These are phyloP conservation scores for Sabatieria punctata DNA, from an alignment of 2,888 invertebrate species.

Conservation along the genomic window DNA sequence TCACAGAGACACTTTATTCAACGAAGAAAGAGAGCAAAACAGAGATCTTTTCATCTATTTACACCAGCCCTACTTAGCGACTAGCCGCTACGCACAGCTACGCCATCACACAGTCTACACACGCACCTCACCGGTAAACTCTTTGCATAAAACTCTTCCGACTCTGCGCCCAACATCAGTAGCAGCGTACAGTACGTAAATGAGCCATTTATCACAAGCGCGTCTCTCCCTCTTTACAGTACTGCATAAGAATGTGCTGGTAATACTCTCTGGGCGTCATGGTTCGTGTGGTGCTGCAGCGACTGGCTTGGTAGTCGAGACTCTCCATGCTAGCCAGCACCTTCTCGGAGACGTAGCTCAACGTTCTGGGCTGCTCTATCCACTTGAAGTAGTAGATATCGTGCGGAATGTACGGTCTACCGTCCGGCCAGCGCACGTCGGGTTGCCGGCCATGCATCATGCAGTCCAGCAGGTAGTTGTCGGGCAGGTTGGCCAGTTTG, in stretches of 20 bases:
- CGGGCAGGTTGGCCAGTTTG: slow-evolving; percentile 27
- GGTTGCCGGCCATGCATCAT: slow-evolving; percentile 29
- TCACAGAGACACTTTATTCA: no score
- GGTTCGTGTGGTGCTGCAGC: slow-evolving; percentile 27
- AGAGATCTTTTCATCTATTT: no score
- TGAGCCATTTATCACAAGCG: no score
- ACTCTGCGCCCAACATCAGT: no score
- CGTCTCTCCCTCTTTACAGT: slow-evolving; percentile 17
- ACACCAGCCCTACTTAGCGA: no score
- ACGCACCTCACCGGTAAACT: no score
- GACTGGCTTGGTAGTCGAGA: slow-evolving; percentile 17
- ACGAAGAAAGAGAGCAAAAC: no score
- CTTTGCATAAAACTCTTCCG: no score
- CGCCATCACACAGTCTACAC: no score
- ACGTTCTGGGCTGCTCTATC: slow-evolving; percentile 31
- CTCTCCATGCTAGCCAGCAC: slow-evolving; percentile 28
- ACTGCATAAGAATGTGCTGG: slow-evolving; percentile 27
- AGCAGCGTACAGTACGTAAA: no score
- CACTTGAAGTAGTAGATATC: slow-evolving; percentile 31
- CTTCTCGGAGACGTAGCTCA: slow-evolving; percentile 26
- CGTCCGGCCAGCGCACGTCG: slow-evolving; percentile 15
- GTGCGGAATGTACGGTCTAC: slow-evolving; percentile 25
- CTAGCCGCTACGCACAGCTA: no score
- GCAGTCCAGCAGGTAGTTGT: slow-evolving; percentile 30
- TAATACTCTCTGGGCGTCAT: slow-evolving; percentile 30